phyloP scores from a whole-genome alignment of 2,113 vertebrate genomes.

The Anoplopoma fimbria region DNA sequence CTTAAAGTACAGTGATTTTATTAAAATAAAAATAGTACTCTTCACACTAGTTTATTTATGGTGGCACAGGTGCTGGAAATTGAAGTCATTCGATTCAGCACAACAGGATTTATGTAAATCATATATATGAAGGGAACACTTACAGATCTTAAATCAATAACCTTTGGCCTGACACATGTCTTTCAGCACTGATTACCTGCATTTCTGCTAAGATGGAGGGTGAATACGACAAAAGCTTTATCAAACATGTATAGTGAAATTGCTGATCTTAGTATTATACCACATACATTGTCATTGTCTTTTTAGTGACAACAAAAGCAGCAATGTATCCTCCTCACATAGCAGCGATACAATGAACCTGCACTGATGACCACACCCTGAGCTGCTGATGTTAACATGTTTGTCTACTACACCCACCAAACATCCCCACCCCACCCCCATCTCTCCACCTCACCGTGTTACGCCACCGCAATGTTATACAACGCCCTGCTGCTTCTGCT shows the following conservation, averaged over 20 bases:
- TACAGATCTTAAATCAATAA: constrained; percentile 47
- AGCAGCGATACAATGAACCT: constrained; percentile 25
- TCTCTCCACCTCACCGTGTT: constrained; percentile 21
- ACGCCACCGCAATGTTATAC: constrained; percentile 70
- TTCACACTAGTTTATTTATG: background rate
- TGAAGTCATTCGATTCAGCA: background rate
- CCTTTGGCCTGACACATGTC: constrained; percentile 14
- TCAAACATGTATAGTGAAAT: background rate
- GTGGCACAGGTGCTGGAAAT: background rate
- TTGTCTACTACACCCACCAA: constrained; percentile 26
- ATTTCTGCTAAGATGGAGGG: constrained; percentile 6
- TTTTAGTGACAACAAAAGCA: background rate
- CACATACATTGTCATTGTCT: background rate
- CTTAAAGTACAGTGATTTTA: background rate
- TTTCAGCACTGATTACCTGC: constrained; percentile 12
- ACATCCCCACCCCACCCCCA: constrained; percentile 42
- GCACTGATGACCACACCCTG: constrained; percentile 61
- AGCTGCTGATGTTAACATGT: constrained; percentile 39
- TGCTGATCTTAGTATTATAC: constrained; percentile 5
- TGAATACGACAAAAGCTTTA: background rate
- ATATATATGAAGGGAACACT: background rate
- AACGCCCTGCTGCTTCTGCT: constrained; percentile 45
- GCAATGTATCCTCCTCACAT: background rate
- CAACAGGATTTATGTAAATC: background rate
- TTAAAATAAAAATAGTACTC: background rate